These are phyloP conservation scores for Platerodrilus igneus DNA, from an alignment of 2,888 invertebrate species.

Conservation along the genomic window DNA sequence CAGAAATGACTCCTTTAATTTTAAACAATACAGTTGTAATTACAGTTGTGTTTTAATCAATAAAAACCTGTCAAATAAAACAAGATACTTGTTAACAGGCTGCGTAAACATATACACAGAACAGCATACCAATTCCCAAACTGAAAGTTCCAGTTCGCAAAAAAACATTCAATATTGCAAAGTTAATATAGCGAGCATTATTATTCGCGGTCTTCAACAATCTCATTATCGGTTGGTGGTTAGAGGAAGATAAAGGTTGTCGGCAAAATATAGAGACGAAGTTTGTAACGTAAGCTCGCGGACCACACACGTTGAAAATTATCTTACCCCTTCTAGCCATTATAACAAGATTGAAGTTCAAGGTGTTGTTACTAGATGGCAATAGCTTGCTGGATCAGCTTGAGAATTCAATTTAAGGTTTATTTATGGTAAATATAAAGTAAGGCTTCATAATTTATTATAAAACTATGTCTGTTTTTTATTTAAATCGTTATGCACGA, in stretches of 20 bases:
- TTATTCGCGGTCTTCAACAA: constrained; percentile 23
- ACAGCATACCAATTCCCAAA: constrained; percentile 19
- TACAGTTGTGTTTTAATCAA: no score
- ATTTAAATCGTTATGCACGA: no score
- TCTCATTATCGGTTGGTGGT: constrained; percentile 25
- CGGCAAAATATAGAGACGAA: constrained; percentile 34
- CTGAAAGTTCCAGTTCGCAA: constrained; percentile 18
- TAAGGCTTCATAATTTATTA: no score
- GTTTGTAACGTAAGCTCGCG: constrained; percentile 41
- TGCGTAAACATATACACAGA: no score
- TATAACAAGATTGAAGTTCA: constrained; percentile 9
- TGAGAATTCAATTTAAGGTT: no score
- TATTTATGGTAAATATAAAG: no score
- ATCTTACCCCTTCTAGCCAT: constrained; percentile 27
- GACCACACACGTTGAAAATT: constrained; percentile 47
- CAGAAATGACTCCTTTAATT: no score
- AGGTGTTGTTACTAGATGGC: constrained; percentile 13
- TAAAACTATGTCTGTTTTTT: no score
- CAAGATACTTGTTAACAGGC: no score
- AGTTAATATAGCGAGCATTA: constrained; percentile 20
- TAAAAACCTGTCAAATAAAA: no score
- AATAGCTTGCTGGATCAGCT: no score
- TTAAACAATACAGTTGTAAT: no score
- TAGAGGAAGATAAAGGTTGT: constrained; percentile 27
- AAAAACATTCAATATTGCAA: constrained; percentile 21